A percentile compares a stretch with the other conserved stretches of the same genome.
Conservation (phyloP, 2,888 invertebrate genomes). For the Maniola hyperantus region DNA sequence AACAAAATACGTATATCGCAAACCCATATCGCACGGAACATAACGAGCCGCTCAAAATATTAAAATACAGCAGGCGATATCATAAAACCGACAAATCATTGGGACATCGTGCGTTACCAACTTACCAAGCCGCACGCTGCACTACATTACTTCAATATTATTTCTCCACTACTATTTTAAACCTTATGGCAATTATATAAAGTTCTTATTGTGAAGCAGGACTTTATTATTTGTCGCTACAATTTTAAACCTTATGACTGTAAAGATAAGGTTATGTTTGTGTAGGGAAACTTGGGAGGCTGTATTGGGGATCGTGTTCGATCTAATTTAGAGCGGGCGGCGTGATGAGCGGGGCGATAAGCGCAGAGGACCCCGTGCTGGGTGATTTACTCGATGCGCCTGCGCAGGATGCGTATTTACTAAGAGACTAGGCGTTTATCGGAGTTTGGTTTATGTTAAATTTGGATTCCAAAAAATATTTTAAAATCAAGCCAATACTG, state of each 20-base stretch:
- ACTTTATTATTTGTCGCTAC: neutral
- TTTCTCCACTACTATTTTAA: neutral
- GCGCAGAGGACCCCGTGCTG: conserved; percentile 59
- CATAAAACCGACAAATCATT: conserved; percentile 61
- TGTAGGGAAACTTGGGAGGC: neutral
- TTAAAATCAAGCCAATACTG: neutral
- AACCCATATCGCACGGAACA: conserved; percentile 34
- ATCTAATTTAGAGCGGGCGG: conserved; percentile 67
- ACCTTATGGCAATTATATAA: neutral
- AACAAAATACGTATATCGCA: conserved; percentile 27
- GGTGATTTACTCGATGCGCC: conserved; percentile 62
- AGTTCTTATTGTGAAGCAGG: neutral
- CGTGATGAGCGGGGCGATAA: conserved; percentile 59
- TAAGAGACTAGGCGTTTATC: conserved; percentile 28
- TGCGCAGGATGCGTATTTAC: conserved; percentile 42
- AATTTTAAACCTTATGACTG: neutral
- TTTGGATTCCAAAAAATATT: neutral
- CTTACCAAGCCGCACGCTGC: conserved; percentile 19
- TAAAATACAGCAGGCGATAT: conserved; percentile 45
- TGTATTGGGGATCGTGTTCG: conserved; percentile 46
- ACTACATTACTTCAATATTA: neutral
- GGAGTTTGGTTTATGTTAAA: conserved; percentile 14
- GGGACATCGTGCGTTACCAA: conserved; percentile 45
- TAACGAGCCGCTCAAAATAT: conserved; percentile 35
- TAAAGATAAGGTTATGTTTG: neutral